Conservation (phyloP, 1,140 invertebrate species). For the Procambarus virginalis region DNA sequence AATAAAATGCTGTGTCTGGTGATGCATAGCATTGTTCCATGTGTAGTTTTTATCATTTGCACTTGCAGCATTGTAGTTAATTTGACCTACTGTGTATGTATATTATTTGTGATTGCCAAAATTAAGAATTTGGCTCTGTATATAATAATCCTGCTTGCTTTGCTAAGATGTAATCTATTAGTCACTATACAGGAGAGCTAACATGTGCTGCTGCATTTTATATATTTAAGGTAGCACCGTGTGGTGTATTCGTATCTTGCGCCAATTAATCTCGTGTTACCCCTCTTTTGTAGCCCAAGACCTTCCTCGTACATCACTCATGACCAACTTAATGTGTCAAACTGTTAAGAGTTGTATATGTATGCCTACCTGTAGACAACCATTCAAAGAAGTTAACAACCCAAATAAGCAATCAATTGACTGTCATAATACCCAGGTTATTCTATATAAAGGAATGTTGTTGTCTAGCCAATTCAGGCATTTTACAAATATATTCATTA, state of each 20-base stretch:
- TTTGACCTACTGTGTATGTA: neutral
- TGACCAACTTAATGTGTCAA: neutral
- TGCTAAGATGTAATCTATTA: conserved; percentile 8
- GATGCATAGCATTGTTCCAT: neutral
- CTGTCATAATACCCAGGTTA: neutral
- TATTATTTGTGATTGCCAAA: conserved; percentile 11
- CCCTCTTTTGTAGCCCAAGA: neutral
- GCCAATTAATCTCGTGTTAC: neutral
- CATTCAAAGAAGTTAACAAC: neutral
- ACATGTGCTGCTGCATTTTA: neutral
- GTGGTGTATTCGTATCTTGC: neutral
- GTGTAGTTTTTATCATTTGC: neutral
- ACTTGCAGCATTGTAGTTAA: neutral
- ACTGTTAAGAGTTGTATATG: neutral
- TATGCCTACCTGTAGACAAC: neutral
- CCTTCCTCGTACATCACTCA: neutral
- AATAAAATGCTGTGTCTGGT: neutral
- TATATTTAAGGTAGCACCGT: neutral
- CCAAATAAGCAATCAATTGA: neutral
- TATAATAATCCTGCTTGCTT: conserved; percentile 10
- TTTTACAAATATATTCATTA: neutral
- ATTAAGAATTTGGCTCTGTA: neutral
- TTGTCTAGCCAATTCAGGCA: neutral
- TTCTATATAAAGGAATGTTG: neutral
- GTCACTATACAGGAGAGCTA: neutral